These are phyloP conservation scores for Bombyx mandarina DNA, from an alignment of 1,140 invertebrate species.

Conservation along the genomic window DNA sequence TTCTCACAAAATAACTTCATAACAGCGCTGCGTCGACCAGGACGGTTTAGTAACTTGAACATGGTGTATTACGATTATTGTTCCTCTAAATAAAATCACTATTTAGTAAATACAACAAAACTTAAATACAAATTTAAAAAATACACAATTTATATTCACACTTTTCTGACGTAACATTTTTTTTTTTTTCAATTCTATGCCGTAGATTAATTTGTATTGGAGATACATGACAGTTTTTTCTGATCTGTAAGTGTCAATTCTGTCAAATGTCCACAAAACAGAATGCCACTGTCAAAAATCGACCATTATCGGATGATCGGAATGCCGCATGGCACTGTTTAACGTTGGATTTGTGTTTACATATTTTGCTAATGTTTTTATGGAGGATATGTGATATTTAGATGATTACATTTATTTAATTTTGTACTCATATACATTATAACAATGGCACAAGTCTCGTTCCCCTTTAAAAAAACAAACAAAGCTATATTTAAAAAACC, in stretches of 20 bases:
- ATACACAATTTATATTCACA: constrained; percentile 12
- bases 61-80: constrained; percentile 20
- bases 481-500: constrained; percentile 79
- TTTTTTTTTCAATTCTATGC: too few relatives aligned
- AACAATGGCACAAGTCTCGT: constrained; percentile 52
- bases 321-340: too few relatives aligned
- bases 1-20: constrained; percentile 45
- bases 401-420: too few relatives aligned
- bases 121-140: background rate
- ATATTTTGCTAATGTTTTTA: background rate
- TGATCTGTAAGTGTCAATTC: too few relatives aligned
- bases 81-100: too few relatives aligned
- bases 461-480: constrained; percentile 82
- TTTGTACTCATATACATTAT: background rate
- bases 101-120: background rate
- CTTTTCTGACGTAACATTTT: constrained; percentile 14
- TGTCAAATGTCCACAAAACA: too few relatives aligned
- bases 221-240: too few relatives aligned
- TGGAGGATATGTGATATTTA: too few relatives aligned
- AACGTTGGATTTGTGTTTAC: background rate
- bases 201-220: too few relatives aligned
- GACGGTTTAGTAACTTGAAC: constrained; percentile 57
- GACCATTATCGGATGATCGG: too few relatives aligned
- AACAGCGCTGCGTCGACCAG: constrained; percentile 44
- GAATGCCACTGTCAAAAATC: too few relatives aligned